Base-by-base conservation (phyloP, 2,113 vertebrate species). In the Mastomys coucha region DNA sequence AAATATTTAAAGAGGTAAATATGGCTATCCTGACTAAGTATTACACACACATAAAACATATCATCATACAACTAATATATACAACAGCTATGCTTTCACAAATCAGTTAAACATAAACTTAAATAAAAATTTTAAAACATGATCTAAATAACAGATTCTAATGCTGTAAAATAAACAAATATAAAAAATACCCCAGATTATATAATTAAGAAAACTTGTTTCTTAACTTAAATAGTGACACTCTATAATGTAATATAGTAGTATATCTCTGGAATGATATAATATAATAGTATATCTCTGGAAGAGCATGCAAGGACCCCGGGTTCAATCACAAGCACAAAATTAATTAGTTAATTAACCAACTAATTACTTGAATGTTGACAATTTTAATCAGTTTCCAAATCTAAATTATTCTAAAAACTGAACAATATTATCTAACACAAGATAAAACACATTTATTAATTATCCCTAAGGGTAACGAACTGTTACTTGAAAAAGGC, bases 361-460 rank as follows among this genome's bases (percentile, higher is more conserved):
- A 80, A 80, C 69, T 12, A 88, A 70, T 26, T 70, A 70, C n/a
- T 13, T 72, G 82, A 95, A 86, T 60, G n/a, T 36, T 93, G 33
- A 77, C n/a, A 89, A 67, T 3, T 7, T 13, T 31, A 82, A 45
- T 33, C n/a, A 96, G 26, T 49, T 98, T 95, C 76, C 60, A 96
- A 88, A 91, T 82, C 75, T 92, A 95, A 91, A 31, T 84, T 65
- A 28, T 70, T 85, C 39, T 19, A 10, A 45, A 94, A 97, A 96
- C 72, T 76, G 7, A 96, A 51, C 65, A 84, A 84, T 56, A 67
- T 78, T 49, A 63, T 73, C 19, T 91, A 93, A 93, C 31, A 69
- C 51, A 91, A 91, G 11, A 91, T 94, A 96, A 91, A 63, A 90
- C 45, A 89, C 16, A 84, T 20, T 93, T 70, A 96, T 53, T 93